Conservation (phyloP, 2,888 invertebrate genomes). For the Parelbella ahira region DNA sequence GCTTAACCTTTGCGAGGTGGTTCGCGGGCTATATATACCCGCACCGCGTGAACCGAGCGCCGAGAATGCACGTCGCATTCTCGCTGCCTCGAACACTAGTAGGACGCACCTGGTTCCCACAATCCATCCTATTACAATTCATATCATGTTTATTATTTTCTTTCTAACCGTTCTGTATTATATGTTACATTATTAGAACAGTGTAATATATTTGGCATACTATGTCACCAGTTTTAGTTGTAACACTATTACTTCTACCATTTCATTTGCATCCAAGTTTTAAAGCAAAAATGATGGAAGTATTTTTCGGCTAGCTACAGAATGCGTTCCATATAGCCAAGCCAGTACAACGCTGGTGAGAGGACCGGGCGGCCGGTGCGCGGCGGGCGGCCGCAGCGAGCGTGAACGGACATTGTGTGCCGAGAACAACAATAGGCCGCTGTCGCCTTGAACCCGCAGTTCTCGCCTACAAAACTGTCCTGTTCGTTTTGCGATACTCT, state of each 20-base stretch:
- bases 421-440: constrained; percentile 17
- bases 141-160: too few relatives aligned
- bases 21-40: constrained; percentile 56
- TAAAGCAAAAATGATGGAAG: too few relatives aligned
- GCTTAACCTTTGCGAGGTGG: constrained; percentile 67
- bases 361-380: too few relatives aligned
- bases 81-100: constrained; percentile 28
- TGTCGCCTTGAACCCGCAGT: constrained; percentile 32
- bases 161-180: too few relatives aligned
- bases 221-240: too few relatives aligned
- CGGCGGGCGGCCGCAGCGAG: constrained; percentile 6
- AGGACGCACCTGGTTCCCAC: constrained; percentile 30
- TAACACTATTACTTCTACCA: too few relatives aligned
- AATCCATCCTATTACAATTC: constrained; percentile 1
- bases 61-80: constrained; percentile 49
- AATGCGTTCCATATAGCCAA: too few relatives aligned
- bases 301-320: too few relatives aligned
- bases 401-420: constrained; percentile 17
- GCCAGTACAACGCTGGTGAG: too few relatives aligned
- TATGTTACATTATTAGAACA: too few relatives aligned
- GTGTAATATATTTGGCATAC: too few relatives aligned
- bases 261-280: too few relatives aligned
- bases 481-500: constrained; percentile 8
- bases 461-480: constrained; percentile 8
- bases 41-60: constrained; percentile 36